Conservation (phyloP, 1,140 invertebrate species). For the Ostrea denselamellosa region DNA sequence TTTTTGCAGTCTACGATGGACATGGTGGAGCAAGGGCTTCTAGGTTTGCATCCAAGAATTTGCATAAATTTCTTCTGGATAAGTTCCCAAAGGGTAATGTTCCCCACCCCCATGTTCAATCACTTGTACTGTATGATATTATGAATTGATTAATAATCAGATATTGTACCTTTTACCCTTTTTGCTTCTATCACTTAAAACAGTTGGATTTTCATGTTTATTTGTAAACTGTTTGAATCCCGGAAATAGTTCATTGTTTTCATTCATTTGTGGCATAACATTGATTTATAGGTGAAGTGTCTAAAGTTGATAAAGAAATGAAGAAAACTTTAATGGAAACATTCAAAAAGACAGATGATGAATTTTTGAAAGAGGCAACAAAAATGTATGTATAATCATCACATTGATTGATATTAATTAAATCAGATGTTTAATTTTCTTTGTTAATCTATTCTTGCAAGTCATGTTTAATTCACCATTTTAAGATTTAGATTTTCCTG, state of each 20-base stretch:
- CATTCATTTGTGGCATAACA: neutral
- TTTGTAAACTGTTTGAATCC: neutral
- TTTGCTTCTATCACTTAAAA: neutral
- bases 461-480: neutral
- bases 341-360: slow-evolving; percentile 81
- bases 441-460: neutral
- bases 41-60: slow-evolving; percentile 78
- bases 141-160: no score
- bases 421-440: neutral
- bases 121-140: neutral
- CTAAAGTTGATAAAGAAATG: slow-evolving; percentile 78
- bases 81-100: slow-evolving; percentile 79
- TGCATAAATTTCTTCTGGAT: slow-evolving; percentile 77
- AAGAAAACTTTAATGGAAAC: slow-evolving; percentile 79
- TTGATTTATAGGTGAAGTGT: slow-evolving; percentile 69
- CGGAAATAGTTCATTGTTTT: neutral
- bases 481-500: neutral
- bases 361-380: slow-evolving; percentile 79
- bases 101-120: neutral
- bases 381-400: slow-evolving; percentile 69
- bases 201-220: neutral
- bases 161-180: neutral
- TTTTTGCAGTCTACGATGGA: slow-evolving; percentile 81
- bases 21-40: slow-evolving; percentile 80
- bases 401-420: neutral